phyloP scores from a whole-genome alignment of 2,888 invertebrate genomes.

The Lobophora halterata region DNA sequence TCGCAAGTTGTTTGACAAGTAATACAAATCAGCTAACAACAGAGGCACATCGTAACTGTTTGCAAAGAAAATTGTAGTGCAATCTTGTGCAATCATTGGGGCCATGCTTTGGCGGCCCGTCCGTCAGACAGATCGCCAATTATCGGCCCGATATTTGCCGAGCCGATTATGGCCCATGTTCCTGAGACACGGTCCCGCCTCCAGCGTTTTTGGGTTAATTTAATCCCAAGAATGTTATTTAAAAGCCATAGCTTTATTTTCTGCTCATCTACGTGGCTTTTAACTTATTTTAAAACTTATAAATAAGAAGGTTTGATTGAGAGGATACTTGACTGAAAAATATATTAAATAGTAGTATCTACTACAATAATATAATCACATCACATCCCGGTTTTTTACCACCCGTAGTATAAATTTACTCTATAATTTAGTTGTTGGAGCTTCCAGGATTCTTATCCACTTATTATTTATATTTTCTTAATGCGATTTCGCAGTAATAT shows the following conservation, averaged over 20 bases:
- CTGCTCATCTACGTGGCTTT: too few relatives aligned
- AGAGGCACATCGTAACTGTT: conserved; percentile 39
- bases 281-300: too few relatives aligned
- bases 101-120: conserved; percentile 39
- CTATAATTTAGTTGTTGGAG: conserved; percentile 13
- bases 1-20: conserved; percentile 42
- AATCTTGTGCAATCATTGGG: conserved; percentile 60
- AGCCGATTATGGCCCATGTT: conserved; percentile 18
- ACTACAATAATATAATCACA: conserved; percentile 6
- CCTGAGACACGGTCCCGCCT: conserved; percentile 20
- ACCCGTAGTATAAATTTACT: conserved; percentile 10
- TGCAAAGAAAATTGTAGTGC: conserved; percentile 56
- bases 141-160: conserved; percentile 55
- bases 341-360: background rate
- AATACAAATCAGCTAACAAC: conserved; percentile 29
- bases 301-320: background rate
- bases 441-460: conserved; percentile 13
- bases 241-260: conserved; percentile 15
- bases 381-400: conserved; percentile 12
- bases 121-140: conserved; percentile 48
- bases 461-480: conserved; percentile 15
- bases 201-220: conserved; percentile 17
- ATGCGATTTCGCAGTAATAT: conserved; percentile 16
- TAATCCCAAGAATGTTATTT: conserved; percentile 14
- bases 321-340: background rate